Base-by-base conservation (phyloP, 2,888 invertebrate genomes). In the Lycaena phlaeas region DNA sequence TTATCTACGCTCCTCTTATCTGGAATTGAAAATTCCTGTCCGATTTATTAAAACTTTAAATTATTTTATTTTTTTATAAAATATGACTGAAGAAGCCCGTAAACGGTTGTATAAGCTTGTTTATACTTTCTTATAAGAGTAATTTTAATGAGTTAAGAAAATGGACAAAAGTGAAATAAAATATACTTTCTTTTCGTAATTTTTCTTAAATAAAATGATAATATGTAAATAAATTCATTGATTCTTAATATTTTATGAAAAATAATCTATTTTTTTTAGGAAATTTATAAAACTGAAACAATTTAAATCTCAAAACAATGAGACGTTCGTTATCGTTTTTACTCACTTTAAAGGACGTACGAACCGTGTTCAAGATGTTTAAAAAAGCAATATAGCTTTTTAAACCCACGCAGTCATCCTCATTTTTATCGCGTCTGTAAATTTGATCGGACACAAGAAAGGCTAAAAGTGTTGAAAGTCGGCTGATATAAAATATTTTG, bases 1-100 rank as follows among this genome's bases (percentile, higher is more conserved):
- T 72, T 75, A 74, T 74, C 74, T 68, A 61, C 52, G 56, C 60
- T 68, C 59, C 59, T 59, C 57, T 61, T 57, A 55, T 59, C 63
- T 68, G 61, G 58, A 65, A 66, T 64, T 64, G 63, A 61, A 61
- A 61, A 64, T 63, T 61, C 42, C 28, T 15, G 43, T 38, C 48
- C 45, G 46, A 44, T 48, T 49, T 47, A 45, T 49, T 43, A 46
- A 48, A 46, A 31, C 31, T 17, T 40, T 40, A 39, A 39, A 15
- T 31, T 40, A 39, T 31, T 11, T 31, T 31, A 34, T 12, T 34
- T 14, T 34, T 18, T 18, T 18, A 9, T 12, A 22, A 12, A 34
- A 18, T 15, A 15, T 15, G 14, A 30, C 18, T 34, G 10, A 11
- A 17, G 6, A 22, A 6, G 9, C 22, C 11, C 30, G 31, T 18